Evolutionary conservation across 2,113 vertebrate genomes (phyloP), one percentile per base, ranked within the genome.

Genomic region (Lycaon pictus): DNA sequence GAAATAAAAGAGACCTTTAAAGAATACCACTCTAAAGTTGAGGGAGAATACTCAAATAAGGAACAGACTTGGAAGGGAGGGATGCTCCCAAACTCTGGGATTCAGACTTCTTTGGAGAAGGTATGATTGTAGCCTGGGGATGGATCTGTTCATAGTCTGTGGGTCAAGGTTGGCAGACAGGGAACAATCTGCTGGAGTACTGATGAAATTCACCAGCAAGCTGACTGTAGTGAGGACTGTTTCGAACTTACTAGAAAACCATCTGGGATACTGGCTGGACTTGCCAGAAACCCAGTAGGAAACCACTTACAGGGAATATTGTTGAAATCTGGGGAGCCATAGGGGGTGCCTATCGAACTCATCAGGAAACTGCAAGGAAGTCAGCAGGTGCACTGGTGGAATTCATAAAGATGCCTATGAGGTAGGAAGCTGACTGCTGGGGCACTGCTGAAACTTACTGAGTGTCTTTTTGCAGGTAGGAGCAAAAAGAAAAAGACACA

Each of bases 401-500:
- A 51, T 16, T 37, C 27, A 25, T 1, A n/a, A 55, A 58, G 80
- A 17, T 11, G 17, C 29, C 29, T 3, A 29, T 11, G 15, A 56
- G 6, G 32, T 69, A n/a, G 32, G 77, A 69, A 35, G 65, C 35
- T 53, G 72, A 58, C 10, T 58, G 37, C 35, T 60, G 53, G 56
- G 48, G 13, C 27, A 43, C 60, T 60, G 43, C 81, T 93, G 76
- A 65, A 76, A 91, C 35, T 58, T 62, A 10, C 32, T 25, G 48
- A 48, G 5, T 55, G 23, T 56, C 22, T 56, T 93, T 95, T 88
- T 83, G 51, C 23, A 71, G 53, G 53, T 16, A 93, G 25, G 29
- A 88, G n/a, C 71, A 90, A 89, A 92, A 94, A 51, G 53, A 81
- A 69, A 93, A 84, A 95, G 60, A 56, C 13, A 84, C 20, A 48